Conservation (phyloP, 2,888 invertebrate genomes). For the Eulithis prunata region DNA sequence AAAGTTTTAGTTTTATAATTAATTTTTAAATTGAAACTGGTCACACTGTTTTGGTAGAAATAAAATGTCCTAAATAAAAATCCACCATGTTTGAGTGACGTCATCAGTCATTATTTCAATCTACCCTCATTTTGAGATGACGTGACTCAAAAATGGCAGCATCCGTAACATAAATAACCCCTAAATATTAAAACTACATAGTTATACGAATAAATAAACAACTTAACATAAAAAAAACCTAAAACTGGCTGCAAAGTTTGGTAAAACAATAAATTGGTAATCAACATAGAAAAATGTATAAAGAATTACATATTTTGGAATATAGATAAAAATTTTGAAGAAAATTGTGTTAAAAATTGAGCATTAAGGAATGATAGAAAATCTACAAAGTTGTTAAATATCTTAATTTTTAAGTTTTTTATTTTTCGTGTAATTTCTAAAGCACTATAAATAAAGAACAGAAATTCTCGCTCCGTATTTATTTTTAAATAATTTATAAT, state of each 20-base stretch:
- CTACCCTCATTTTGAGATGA: neutral
- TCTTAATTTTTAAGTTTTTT: neutral
- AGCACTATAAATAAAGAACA: neutral
- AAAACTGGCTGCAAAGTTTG: constrained; percentile 73
- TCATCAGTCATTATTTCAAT: neutral
- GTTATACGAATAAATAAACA: constrained; percentile 31
- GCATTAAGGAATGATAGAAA: constrained; percentile 32
- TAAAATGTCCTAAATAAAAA: constrained; percentile 39
- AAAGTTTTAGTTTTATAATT: constrained; percentile 34
- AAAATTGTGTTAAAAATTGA: constrained; percentile 30
- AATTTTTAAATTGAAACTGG: constrained; percentile 57
- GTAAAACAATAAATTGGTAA: constrained; percentile 60
- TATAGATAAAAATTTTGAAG: neutral
- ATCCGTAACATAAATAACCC: constrained; percentile 15
- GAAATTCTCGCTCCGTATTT: neutral
- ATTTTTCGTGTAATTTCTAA: neutral
- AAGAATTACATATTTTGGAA: neutral
- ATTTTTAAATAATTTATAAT: neutral
- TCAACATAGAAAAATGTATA: constrained; percentile 7
- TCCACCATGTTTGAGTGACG: constrained; percentile 21
- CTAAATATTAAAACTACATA: constrained; percentile 15
- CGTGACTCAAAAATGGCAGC: constrained; percentile 15
- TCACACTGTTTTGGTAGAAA: constrained; percentile 73
- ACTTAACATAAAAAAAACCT: constrained; percentile 47
- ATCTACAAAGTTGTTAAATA: neutral